These are phyloP conservation scores for Mixornis gularis DNA, from an alignment of 2,113 vertebrate genomes.

Conservation along the genomic window DNA sequence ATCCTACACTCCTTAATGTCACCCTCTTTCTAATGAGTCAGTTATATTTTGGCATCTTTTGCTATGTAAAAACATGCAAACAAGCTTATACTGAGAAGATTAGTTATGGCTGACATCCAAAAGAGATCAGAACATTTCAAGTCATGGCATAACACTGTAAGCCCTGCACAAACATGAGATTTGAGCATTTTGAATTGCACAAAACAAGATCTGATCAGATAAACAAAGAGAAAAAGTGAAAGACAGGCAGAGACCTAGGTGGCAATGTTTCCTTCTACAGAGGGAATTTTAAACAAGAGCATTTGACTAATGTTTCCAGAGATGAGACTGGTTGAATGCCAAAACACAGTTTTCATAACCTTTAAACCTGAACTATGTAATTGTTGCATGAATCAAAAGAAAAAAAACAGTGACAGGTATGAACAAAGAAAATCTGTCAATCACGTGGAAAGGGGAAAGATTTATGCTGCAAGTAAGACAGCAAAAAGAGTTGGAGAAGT, in stretches of 20 bases:
- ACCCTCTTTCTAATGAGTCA: not conserved
- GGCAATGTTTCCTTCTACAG: not conserved
- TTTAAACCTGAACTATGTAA: constrained; percentile 27
- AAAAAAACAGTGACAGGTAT: not conserved
- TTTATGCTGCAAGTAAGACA: not conserved
- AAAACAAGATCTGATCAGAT: not conserved
- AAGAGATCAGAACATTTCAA: not conserved
- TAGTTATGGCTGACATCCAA: not conserved
- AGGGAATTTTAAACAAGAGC: not conserved
- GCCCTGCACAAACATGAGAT: not conserved
- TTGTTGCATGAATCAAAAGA: constrained; percentile 8
- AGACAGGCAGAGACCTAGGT: not conserved
- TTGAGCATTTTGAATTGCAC: not conserved
- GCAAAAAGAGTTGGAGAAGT: not conserved
- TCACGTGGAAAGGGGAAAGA: not conserved
- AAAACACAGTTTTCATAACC: constrained; percentile 41
- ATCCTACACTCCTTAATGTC: not conserved
- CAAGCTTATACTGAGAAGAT: not conserved
- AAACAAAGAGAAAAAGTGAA: not conserved
- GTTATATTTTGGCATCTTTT: not conserved
- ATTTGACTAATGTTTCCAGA: constrained; percentile 18
- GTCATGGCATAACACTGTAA: not conserved
- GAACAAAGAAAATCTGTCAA: constrained; percentile 1
- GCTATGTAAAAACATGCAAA: not conserved
- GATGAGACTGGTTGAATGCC: constrained; percentile 5